A percentile compares a stretch with the other conserved stretches of the same genome.
Conservation (phyloP, 1,140 invertebrate species). For the Papilio helenus region DNA sequence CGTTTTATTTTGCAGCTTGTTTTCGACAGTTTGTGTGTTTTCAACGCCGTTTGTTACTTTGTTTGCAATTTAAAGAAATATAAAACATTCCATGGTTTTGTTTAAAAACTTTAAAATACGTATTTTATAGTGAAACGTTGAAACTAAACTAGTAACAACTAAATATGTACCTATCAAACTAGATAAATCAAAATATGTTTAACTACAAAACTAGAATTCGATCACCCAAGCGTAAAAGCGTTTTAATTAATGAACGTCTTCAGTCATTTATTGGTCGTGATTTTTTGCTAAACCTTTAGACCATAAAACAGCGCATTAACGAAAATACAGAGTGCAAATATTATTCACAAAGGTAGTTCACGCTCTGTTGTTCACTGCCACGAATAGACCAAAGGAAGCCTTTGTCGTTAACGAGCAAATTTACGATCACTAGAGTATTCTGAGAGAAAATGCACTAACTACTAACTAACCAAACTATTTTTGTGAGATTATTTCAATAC, state of each 20-base stretch:
- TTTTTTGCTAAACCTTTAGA: not conserved
- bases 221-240: not conserved
- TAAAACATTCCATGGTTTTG: not conserved
- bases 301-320: conserved; percentile 18
- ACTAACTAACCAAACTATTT: not conserved
- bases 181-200: not conserved
- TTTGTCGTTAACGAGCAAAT: conserved; percentile 36
- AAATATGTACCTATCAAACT: no score
- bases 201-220: not conserved
- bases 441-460: conserved; percentile 12
- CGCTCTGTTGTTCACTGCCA: conserved; percentile 29
- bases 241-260: not conserved
- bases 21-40: conserved; percentile 7
- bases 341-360: conserved; percentile 36
- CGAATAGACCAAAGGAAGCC: conserved; percentile 35
- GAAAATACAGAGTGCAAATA: conserved; percentile 19
- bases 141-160: no score
- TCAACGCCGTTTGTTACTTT: not conserved
- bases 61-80: conserved; percentile 16
- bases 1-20: conserved; percentile 18
- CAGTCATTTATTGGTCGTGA: not conserved
- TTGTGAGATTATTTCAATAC: not conserved
- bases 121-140: not conserved
- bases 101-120: not conserved
- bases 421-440: conserved; percentile 32